Evolutionary conservation across 2,888 invertebrate species (phyloP), one percentile per base, ranked within the genome.

Genomic region (Leptinotarsa tumamoca): DNA sequence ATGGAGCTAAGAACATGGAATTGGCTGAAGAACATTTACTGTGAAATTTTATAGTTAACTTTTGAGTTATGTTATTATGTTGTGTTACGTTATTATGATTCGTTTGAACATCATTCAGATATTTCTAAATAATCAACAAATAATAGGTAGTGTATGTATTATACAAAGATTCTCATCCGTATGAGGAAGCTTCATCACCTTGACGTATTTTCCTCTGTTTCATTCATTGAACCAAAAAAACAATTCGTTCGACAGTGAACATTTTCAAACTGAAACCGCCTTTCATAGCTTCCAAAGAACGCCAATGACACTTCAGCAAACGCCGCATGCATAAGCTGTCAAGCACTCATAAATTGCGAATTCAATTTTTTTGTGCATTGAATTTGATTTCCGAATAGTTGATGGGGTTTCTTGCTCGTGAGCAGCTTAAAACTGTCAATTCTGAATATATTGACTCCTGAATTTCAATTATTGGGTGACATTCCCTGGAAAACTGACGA

Each of bases 301-400:
- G 63, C 33, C 63, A n/a, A n/a, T 63, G 63, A 63, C n/a, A 43
- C 13, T 33, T 27, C 43, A 63, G 61, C 61, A 27, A 61, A 63
- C 63, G 33, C n/a, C n/a, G 63, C 54, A 33, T 33, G 43, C 69
- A 69, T 54, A 52, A 21, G 43, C 54, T 69, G 43, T 69, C 69
- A 56, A 18, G n/a, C n/a, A 43, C 17, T 69, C 69, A 51, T 69
- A 69, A 69, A 69, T 69, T 56, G 69, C 27, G 23, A 69, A 43
- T 69, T 56, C 43, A n/a, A 54, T 56, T 69, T 69, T 63, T 69
- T 69, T 56, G 69, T n/a, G 51, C 68, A 56, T 54, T 54, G 51
- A 69, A 69, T 69, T 69, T 69, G 68, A 69, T 69, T 69, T 69
- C 68, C 68, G 68, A 69, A 69, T 56, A 69, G 68, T 54, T 69